Conservation (phyloP, 2,888 invertebrate species). For the Sepioteuthis lessoniana region DNA sequence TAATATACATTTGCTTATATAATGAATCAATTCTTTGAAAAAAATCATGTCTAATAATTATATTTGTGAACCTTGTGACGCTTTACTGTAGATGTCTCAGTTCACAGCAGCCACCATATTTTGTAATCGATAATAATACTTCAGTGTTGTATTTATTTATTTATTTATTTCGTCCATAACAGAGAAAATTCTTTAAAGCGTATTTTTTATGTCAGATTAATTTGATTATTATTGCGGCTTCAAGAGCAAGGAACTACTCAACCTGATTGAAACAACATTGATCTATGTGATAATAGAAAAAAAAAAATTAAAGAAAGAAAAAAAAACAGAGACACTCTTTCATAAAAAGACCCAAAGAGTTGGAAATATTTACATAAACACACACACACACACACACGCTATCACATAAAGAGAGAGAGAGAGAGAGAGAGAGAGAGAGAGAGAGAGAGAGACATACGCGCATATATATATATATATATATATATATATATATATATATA, state of each 20-base stretch:
- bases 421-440: too few species aligned
- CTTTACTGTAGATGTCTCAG: background rate
- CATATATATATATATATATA: too few species aligned
- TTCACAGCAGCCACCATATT: background rate
- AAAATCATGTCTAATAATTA: background rate
- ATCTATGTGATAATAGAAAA: background rate
- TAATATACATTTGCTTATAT: too few species aligned
- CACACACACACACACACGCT: background rate
- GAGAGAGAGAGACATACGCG: too few species aligned
- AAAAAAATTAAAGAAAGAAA: background rate
- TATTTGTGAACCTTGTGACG: background rate
- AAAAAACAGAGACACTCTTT: background rate
- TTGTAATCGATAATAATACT: background rate
- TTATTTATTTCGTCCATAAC: background rate
- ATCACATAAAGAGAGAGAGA: too few species aligned
- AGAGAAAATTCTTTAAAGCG: background rate
- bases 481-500: too few species aligned
- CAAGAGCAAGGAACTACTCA: background rate
- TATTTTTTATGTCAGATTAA: background rate
- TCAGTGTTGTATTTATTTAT: background rate
- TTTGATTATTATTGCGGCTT: constrained; percentile 15
- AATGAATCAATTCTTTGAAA: background rate
- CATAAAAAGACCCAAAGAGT: background rate
- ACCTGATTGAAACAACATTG: background rate
- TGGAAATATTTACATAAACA: background rate